Percentiles rank a stretch among this genome's conserved stretches.
phyloP scores from a whole-genome alignment of 2,888 invertebrate genomes.

The Ischnura elegans region DNA sequence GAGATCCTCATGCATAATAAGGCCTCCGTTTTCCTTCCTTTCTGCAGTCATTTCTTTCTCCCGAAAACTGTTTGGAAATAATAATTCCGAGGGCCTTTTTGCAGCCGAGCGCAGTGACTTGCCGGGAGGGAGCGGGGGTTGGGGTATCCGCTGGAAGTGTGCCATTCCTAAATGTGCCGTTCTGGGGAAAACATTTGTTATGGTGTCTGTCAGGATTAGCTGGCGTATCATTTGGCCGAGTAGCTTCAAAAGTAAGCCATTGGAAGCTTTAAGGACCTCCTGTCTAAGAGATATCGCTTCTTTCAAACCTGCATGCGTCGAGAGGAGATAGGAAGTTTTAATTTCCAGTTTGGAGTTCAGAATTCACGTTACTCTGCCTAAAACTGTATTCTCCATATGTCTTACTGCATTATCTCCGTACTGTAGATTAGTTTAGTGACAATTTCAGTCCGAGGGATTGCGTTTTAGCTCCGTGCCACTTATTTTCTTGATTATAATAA shows the following conservation, averaged over 20 bases:
- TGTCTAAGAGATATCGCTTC: background rate
- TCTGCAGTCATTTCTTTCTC: background rate
- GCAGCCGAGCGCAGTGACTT: background rate
- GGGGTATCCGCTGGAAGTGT: constrained; percentile 22
- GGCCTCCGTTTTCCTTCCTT: background rate
- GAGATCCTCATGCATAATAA: constrained; percentile 51
- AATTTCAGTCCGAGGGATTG: no score
- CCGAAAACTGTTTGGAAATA: constrained; percentile 47
- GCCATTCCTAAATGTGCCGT: constrained; percentile 55
- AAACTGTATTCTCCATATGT: background rate
- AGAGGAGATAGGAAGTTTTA: background rate
- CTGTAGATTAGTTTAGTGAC: no score
- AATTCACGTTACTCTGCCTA: background rate
- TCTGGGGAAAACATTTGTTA: constrained; percentile 39
- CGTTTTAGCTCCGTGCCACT: no score
- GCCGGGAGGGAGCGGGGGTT: background rate
- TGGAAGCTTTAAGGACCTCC: background rate
- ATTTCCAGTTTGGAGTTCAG: background rate
- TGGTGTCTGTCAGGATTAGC: constrained; percentile 41
- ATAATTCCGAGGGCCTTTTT: background rate
- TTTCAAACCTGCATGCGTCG: background rate
- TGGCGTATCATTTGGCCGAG: constrained; percentile 10
- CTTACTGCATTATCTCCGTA: background rate
- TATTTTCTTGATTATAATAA: no score
- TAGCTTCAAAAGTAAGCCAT: background rate